phyloP scores from a whole-genome alignment of 2,113 vertebrate genomes.

The Brevimyrus niger region DNA sequence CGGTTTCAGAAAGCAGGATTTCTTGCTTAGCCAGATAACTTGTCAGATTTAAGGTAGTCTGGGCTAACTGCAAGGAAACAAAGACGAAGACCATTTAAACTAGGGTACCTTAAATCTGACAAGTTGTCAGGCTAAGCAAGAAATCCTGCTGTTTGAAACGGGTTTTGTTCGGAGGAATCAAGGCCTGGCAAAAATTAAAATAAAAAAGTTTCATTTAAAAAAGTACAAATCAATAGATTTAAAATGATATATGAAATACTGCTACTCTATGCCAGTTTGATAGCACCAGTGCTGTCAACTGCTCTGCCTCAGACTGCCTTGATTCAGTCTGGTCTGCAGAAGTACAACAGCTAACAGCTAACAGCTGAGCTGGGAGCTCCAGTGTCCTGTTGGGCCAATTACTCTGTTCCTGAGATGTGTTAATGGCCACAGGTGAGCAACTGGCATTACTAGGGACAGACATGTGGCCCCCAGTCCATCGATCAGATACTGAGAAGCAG shows the following conservation, averaged over 20 bases:
- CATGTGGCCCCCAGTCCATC: neutral
- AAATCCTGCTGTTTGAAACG: too few species aligned
- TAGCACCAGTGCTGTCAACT: neutral
- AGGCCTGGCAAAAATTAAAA: neutral
- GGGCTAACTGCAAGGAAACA: too few species aligned
- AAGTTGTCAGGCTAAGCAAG: too few species aligned
- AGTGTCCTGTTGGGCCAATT: neutral
- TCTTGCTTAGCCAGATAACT: too few species aligned
- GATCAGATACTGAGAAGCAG: neutral
- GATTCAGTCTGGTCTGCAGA: neutral
- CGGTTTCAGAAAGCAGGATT: too few species aligned
- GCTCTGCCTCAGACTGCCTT: neutral
- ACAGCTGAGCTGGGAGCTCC: neutral
- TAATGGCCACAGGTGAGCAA: slow-evolving; percentile 3
- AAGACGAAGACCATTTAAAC: too few species aligned
- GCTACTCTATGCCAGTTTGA: neutral
- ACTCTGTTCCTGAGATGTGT: slow-evolving; percentile 2
- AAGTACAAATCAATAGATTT: neutral
- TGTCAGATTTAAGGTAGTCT: too few species aligned
- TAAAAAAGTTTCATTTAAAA: neutral
- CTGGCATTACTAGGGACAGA: neutral
- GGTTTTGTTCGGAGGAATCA: neutral
- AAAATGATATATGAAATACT: neutral
- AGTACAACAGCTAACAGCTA: neutral
- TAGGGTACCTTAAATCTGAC: too few species aligned